Percentiles rank a stretch among this genome's conserved stretches.
Evolutionary conservation across 2,797 vertebrate genomes (phyloP).

Genomic region (Gymnoscopelus microlampas): DNA sequence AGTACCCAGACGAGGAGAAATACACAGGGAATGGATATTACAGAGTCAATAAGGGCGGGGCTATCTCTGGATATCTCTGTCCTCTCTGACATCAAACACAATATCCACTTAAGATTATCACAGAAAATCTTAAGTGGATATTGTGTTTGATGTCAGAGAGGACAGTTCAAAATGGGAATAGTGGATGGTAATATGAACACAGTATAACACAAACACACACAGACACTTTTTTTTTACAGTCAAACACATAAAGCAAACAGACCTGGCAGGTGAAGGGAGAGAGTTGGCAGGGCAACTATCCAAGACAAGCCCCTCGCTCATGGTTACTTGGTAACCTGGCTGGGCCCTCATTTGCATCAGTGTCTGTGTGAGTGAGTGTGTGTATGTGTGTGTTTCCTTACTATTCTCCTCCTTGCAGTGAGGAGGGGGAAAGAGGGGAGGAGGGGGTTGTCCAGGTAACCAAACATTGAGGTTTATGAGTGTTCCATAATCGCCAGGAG

Average conservation of each 20-base stretch:
- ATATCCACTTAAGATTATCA: too few relatives aligned
- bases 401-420: conserved; percentile 44
- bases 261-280: conserved; percentile 38
- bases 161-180: background rate
- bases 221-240: background rate
- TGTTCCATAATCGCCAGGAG: conserved; percentile 64
- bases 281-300: conserved; percentile 38
- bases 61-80: too few relatives aligned
- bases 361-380: conserved; percentile 33
- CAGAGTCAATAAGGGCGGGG: conserved; percentile 1
- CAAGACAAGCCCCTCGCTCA: conserved; percentile 11
- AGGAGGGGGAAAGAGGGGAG: conserved; percentile 30
- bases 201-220: background rate
- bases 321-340: conserved; percentile 67
- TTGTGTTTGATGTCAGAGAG: conserved; percentile 24
- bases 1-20: conserved; percentile 4
- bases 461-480: conserved; percentile 65
- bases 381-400: background rate
- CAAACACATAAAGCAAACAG: conserved; percentile 13
- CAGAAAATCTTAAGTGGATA: conserved; percentile 30
- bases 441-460: conserved; percentile 76
- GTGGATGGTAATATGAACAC: background rate
- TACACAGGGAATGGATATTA: conserved; percentile 5
- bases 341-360: conserved; percentile 62
- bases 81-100: too few relatives aligned